These are phyloP conservation scores for Drosophila limbata DNA, from an alignment of 2,888 invertebrate species.

Conservation along the genomic window DNA sequence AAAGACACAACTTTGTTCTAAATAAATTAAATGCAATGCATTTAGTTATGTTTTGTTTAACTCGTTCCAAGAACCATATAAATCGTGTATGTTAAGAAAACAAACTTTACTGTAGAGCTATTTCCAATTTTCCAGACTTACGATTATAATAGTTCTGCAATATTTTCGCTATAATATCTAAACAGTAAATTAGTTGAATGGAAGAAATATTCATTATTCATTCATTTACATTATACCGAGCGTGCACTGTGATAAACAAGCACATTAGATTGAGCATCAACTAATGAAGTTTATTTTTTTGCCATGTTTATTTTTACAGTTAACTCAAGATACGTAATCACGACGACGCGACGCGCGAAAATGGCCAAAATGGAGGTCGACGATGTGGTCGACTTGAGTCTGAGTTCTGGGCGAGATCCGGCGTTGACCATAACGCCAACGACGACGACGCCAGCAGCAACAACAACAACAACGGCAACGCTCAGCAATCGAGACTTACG, in stretches of 20 bases:
- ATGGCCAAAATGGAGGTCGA: constrained; percentile 94
- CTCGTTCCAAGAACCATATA: background rate
- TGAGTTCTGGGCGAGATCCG: constrained; percentile 86
- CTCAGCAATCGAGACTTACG: constrained; percentile 86
- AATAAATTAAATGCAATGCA: background rate
- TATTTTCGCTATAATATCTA: too few species aligned
- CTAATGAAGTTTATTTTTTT: constrained; percentile 6
- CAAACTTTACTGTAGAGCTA: too few species aligned
- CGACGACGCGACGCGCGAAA: constrained; percentile 83
- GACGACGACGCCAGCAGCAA: constrained; percentile 54
- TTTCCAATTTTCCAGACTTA: too few species aligned
- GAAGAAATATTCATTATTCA: too few species aligned
- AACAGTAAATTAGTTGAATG: too few species aligned
- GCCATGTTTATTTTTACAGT: constrained; percentile 67
- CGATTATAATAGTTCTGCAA: too few species aligned
- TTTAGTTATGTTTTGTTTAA: background rate
- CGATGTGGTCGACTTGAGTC: constrained; percentile 95
- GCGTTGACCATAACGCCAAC: constrained; percentile 84
- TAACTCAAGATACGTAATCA: constrained; percentile 74
- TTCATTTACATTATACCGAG: background rate
- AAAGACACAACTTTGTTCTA: too few species aligned
- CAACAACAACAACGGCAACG: constrained; percentile 45
- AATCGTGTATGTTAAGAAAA: too few species aligned
- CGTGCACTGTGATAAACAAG: background rate
- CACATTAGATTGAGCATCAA: background rate